Conservation (phyloP, 2,797 vertebrate species). For the Anas acuta region DNA sequence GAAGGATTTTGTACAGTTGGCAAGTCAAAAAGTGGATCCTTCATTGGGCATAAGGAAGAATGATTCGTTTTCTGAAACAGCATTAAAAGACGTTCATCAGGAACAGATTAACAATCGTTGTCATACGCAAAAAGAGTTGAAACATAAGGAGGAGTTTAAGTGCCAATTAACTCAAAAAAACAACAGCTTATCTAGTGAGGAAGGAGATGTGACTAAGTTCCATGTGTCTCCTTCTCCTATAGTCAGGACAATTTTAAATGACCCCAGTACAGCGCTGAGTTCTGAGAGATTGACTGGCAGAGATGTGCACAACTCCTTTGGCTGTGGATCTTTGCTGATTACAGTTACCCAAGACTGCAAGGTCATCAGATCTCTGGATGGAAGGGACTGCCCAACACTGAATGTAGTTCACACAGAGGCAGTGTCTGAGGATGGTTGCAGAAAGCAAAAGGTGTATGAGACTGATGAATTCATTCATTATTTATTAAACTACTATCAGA, state of each 20-base stretch:
- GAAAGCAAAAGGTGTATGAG: slow-evolving; percentile 80
- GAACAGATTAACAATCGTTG: slow-evolving; percentile 23
- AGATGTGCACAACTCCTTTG: background rate
- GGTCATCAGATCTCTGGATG: background rate
- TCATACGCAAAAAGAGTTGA: slow-evolving; percentile 27
- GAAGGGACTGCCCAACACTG: background rate
- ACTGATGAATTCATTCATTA: slow-evolving; percentile 83
- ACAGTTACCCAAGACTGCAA: slow-evolving; percentile 25
- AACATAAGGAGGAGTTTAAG: slow-evolving; percentile 14
- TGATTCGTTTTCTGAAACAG: background rate
- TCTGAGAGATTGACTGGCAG: background rate
- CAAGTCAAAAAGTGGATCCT: slow-evolving; percentile 55
- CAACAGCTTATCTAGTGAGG: background rate
- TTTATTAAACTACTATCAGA: slow-evolving; percentile 79
- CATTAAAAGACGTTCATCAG: slow-evolving; percentile 15
- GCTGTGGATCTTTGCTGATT: slow-evolving; percentile 39
- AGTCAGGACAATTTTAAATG: slow-evolving; percentile 37
- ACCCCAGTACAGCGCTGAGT: background rate
- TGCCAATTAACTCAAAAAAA: background rate
- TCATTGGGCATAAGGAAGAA: slow-evolving; percentile 25
- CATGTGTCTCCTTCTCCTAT: background rate
- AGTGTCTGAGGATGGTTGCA: background rate
- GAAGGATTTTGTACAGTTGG: slow-evolving; percentile 71
- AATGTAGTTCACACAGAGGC: background rate
- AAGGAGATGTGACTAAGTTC: slow-evolving; percentile 20